Evolutionary conservation across 2,113 vertebrate species (phyloP).

Genomic region (Datnioides undecimradiatus): DNA sequence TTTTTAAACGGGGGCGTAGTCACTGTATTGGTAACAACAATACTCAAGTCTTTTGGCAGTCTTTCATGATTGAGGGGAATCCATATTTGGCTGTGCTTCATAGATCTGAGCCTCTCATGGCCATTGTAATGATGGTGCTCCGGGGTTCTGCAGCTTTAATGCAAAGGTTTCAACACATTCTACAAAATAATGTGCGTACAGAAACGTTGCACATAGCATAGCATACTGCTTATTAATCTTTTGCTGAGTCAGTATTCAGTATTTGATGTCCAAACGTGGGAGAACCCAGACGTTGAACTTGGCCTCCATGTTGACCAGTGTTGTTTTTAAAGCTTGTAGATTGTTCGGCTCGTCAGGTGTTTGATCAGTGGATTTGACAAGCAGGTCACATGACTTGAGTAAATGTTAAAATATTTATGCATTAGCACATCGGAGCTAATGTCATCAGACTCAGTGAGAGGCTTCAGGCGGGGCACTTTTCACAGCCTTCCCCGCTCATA

Average conservation of each 20-base stretch:
- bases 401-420: neutral
- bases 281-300: neutral
- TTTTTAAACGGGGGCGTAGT: neutral
- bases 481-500: neutral
- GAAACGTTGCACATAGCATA: neutral
- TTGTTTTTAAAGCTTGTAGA: neutral
- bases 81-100: neutral
- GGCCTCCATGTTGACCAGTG: no score
- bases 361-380: neutral
- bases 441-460: neutral
- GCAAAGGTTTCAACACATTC: neutral
- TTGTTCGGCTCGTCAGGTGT: no score
- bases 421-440: no score
- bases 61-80: conserved; percentile 13
- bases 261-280: neutral
- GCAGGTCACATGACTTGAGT: neutral
- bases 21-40: conserved; percentile 4
- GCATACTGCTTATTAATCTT: no score
- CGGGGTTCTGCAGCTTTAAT: neutral
- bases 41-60: neutral
- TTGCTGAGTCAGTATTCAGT: no score
- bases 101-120: neutral
- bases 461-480: neutral
- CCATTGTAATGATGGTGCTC: neutral
- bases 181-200: neutral